Evolutionary conservation across 1,140 invertebrate species (phyloP).

Genomic region (Adoxophyes honmai): DNA sequence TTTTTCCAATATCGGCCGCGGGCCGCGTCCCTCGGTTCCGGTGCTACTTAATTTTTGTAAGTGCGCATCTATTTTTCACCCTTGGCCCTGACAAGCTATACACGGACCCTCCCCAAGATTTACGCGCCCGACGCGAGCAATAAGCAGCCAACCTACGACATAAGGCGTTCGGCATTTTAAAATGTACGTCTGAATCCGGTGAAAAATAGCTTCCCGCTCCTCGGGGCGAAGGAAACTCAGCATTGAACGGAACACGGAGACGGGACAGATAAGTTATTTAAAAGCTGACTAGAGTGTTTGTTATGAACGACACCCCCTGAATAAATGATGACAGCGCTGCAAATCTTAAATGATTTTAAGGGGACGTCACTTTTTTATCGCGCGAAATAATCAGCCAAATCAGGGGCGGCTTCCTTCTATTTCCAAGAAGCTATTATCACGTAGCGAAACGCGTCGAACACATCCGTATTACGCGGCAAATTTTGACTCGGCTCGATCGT

Average conservation of each 20-base stretch:
- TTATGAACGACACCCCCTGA: slow-evolving; percentile 5
- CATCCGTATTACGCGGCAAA: slow-evolving; percentile 17
- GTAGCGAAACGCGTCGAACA: too few relatives aligned
- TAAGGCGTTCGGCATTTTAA: slow-evolving; percentile 56
- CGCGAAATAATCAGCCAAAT: too few relatives aligned
- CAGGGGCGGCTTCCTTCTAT: too few relatives aligned
- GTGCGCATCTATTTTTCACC: slow-evolving; percentile 60
- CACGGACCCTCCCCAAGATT: slow-evolving; percentile 55
- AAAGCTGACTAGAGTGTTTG: slow-evolving; percentile 24
- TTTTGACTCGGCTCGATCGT: slow-evolving; percentile 41
- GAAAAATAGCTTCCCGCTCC: slow-evolving; percentile 59
- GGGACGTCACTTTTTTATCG: slow-evolving; percentile 36
- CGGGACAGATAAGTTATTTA: slow-evolving; percentile 52
- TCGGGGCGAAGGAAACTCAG: slow-evolving; percentile 49
- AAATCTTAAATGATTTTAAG: neutral
- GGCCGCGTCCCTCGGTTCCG: slow-evolving; percentile 20
- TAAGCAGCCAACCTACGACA: slow-evolving; percentile 45
- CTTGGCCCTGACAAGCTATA: slow-evolving; percentile 33
- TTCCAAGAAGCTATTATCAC: too few relatives aligned
- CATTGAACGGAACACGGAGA: slow-evolving; percentile 55
- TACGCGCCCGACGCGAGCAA: slow-evolving; percentile 52
- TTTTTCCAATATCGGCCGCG: slow-evolving; percentile 22
- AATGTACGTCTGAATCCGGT: slow-evolving; percentile 56
- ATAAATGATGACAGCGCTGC: neutral
- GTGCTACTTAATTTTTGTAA: slow-evolving; percentile 60